Conservation (phyloP, 2,888 invertebrate genomes). For the Trilocha varians region DNA sequence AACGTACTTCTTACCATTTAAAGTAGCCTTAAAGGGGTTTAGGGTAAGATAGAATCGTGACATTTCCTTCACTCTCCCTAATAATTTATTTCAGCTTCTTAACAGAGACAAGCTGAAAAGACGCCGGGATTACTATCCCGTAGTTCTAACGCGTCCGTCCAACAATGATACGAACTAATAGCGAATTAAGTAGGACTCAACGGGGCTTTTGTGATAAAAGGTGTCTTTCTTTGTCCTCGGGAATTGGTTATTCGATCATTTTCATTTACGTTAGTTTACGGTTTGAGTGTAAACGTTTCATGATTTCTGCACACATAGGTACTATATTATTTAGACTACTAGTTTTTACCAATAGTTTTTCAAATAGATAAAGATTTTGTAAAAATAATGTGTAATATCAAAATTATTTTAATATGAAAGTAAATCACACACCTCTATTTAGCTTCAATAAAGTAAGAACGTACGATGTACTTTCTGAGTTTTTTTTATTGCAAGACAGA, state of each 20-base stretch:
- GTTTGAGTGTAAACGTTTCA: not conserved
- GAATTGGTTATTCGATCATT: not conserved
- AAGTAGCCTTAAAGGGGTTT: too few species aligned
- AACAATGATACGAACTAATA: not conserved
- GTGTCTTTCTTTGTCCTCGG: not conserved
- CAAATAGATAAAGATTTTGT: too few species aligned
- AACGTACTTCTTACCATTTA: too few species aligned
- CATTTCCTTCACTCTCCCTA: not conserved
- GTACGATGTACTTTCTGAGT: too few species aligned
- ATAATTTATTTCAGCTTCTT: not conserved
- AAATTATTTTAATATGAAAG: too few species aligned
- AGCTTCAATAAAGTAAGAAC: too few species aligned
- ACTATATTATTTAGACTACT: too few species aligned
- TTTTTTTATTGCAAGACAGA: too few species aligned
- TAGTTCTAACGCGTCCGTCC: not conserved
- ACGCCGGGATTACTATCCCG: not conserved
- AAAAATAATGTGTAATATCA: too few species aligned
- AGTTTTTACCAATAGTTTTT: too few species aligned
- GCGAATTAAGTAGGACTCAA: not conserved
- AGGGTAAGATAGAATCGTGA: not conserved
- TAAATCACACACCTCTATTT: too few species aligned
- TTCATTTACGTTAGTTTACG: not conserved
- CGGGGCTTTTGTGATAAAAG: not conserved
- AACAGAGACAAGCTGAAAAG: not conserved
- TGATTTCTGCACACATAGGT: not conserved